Evolutionary conservation across 2,888 invertebrate species (phyloP), one percentile per base, ranked within the genome.

Genomic region (Pardosa pseudoannulata): DNA sequence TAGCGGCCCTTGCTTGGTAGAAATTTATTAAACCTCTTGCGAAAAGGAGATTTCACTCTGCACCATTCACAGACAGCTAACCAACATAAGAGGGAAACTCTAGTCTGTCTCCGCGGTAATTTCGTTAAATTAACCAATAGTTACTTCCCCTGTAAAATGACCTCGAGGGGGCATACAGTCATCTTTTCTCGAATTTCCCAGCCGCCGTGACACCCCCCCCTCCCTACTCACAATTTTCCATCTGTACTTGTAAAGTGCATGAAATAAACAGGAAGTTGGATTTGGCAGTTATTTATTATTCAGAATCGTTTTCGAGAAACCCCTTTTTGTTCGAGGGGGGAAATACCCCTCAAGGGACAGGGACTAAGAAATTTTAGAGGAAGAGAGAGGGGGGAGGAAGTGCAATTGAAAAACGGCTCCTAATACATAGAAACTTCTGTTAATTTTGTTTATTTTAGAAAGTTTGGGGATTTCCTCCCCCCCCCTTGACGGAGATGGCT

Each of bases 231-330:
- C n/a, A n/a, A n/a, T n/a, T n/a, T 71, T 36, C 29, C 79, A 79
- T 68, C 85, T 67, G 19, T 56, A 29, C 50, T 62, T 39, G 28
- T 65, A 70, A 86, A 86, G 74, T 79, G 70, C 68, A 62, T 62
- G 79, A 86, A 86, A 86, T 79, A 86, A 86, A 86, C 85, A 86
- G 85, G 85, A 86, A 86, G 85, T 73, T 56, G 78, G 70, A 68
- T 76, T 19, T 27, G 74, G 32, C 85, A 74, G 79, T 86, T 86
- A 86, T 86, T 86, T 86, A 86, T 86, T 86, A 86, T 86, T 86
- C 70, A 79, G 79, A 86, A 73, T 85, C 85, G 62, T 86, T 86
- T 86, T 86, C 67, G 72, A 39, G 68, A 82, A 86, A 86, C 79
- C 79, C 85, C 85, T 83, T 79, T 79, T 86, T 79, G 85, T 62